Base-by-base conservation (phyloP, 2,113 vertebrate genomes). In the Serranochromis macrocephalus region DNA sequence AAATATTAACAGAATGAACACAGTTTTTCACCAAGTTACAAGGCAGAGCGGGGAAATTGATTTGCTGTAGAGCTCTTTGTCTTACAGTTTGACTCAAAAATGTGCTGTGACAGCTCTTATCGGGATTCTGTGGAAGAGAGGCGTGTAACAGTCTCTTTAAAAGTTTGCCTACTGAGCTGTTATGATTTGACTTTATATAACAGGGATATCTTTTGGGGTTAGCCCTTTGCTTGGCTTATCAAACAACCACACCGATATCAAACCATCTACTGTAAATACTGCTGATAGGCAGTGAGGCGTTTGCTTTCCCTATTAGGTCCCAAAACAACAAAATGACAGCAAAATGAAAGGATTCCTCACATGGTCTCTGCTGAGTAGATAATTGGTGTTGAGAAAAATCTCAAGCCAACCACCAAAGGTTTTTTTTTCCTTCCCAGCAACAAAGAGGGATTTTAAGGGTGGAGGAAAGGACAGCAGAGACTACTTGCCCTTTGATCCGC, bases 401-500 rank as follows among this genome's bases (percentile, higher is more conserved):
- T 42, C 19, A 58, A 51, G 29, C 13, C 10, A 80, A 61, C 31
- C 9, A 19, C 42, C 13, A 19, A 9, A n/a, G n/a, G 16, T 4
- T 81, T 40, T 38, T 66, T 68, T 49, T 29, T 7, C 13, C 24
- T 36, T 29, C 14, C 21, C 17, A n/a, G n/a, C n/a, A 55, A 61
- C 2, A 4, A 68, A 11, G 33, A 26, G 17, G 4, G n/a, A 68
- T 80, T 16, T 49, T 26, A 26, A 63, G 38, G 24, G 33, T 42
- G 36, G 45, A 71, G 61, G 61, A 55, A 84, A 61, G 31, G 78
- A 82, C 75, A 84, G 66, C 7, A 6, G 55, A 73, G 71, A 21
- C 80, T 6, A 8, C 16, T 2, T 55, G 85, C 61, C 80, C 87
- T 88, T 87, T 89, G 89, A 94, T 85, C 87, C 17, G 4, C 84